Evolutionary conservation across 37 sponge, comb jelly and placozoan genomes (phyloP), one percentile per base, ranked within the genome.

Genomic region (Crambe crambe): DNA sequence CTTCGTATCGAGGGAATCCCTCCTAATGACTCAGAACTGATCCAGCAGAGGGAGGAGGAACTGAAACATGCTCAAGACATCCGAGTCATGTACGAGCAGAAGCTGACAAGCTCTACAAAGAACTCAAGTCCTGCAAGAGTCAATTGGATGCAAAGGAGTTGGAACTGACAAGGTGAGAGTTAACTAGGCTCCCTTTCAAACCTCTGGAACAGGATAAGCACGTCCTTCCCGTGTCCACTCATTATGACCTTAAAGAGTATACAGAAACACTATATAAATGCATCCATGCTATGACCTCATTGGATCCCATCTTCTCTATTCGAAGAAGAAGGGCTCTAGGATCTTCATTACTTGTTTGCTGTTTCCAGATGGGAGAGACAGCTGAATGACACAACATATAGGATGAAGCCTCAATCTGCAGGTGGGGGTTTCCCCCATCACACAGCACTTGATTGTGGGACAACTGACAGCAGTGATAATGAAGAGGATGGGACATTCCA

Each of bases 51-150:
- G 63, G 83, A 89, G 71, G 87, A 86, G 40, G 94, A 93, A 42
- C 75, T 93, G 15, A 89, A 75, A 73, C 93, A 94, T 69, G 95
- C 89, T 18, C 65, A 80, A 51, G 89, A 94, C 32, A 84, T 94
- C 17, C 47, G 89, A 27, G 57, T 58, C 17, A 74, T 77, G 70
- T 88, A 91, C 40, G 81, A 94, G 41, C 70, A 94, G 75, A 87
- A 72, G 70, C 92, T 23, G 80, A 82, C 75, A 58, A 67, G 26
- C 70, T 94, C 37, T 94, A 80, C 34, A 61, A 81, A 15, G 58
- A 87, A 2, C 72, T 94, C 22, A 65, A 37, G 21, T 66, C 68
- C 9, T 88, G 73, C 30, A 76, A 83, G 83, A 86, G 70, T 27
- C 68, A 82, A 9, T 58, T 93, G 51, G 94, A 93, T 4, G 70